phyloP scores from a whole-genome alignment of 1,140 invertebrate genomes.

The Theocolax elegans region DNA sequence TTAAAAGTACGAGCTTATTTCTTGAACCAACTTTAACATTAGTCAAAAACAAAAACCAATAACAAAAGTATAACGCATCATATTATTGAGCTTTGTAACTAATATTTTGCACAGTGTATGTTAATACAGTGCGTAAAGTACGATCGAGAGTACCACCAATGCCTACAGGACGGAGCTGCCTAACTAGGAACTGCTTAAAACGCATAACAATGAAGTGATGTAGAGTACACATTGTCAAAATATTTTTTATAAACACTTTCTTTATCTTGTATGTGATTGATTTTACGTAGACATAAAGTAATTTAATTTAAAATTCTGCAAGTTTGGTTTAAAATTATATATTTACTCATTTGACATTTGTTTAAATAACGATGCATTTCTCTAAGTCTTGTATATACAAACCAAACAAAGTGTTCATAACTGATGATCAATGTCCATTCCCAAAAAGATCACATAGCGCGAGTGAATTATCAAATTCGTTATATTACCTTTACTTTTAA shows the following conservation, averaged over 20 bases:
- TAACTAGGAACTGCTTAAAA: conserved; percentile 51
- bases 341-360: too few species aligned
- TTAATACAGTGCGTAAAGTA: conserved; percentile 1
- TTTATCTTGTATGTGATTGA: neutral
- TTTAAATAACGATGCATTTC: too few species aligned
- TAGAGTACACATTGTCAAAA: conserved; percentile 3
- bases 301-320: too few species aligned
- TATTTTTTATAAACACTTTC: conserved; percentile 9
- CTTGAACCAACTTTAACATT: neutral
- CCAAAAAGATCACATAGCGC: conserved; percentile 4
- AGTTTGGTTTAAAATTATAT: too few species aligned
- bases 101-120: conserved; percentile 7
- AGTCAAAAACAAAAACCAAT: conserved; percentile 29
- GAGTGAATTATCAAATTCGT: neutral
- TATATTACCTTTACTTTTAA: neutral
- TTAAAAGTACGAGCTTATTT: conserved; percentile 1
- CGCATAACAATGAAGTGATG: conserved; percentile 40
- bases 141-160: conserved; percentile 27
- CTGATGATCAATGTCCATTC: too few species aligned
- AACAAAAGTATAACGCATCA: conserved; percentile 7
- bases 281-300: too few species aligned
- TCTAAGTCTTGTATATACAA: too few species aligned
- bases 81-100: neutral
- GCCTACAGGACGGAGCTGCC: conserved; percentile 48
- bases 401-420: too few species aligned